Evolutionary conservation across 30 jellyfish, hydroid and myxozoan genomes (phyloP), one percentile per base, ranked within the genome.

Genomic region (Sanderia malayensis): DNA sequence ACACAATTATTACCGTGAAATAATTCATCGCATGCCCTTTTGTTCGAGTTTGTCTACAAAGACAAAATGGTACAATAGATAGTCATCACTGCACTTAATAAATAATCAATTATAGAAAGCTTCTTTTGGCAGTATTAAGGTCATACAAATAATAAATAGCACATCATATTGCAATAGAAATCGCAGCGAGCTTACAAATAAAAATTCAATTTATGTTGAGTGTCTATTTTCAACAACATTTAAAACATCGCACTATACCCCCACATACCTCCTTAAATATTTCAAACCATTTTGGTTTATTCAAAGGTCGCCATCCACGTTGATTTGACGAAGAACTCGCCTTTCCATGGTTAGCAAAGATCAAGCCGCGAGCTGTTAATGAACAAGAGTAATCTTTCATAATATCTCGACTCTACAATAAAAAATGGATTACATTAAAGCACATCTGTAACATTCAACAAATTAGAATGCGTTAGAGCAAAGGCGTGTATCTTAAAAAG

Each of bases 281-380:
- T 20, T 77, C 89, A 33, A 78, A 86, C 96, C 96, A 86, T 57
- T 86, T 86, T 0, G 96, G 94, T 26, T 79, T 86, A 31, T 79
- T 88, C 20, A 86, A 77, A 6, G 88, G 94, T 37, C 93, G 65
- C 96, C 96, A 86, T 33, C 88, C 88, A 11, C 96, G 88, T 9
- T 81, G 52, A 17, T 91, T 87, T 10, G 92, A 27, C 8, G 71
- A 25, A 1, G 96, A 86, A 20, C 46, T 65, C 47, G 88, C 46
- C 27, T 72, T 58, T 18, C 26, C 67, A 4, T 71, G n/a, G 24
- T 86, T 86, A 21, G 96, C 81, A 63, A 78, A 86, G 27, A 86
- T 73, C 18, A 86, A 79, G 45, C 96, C 96, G 45, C 96, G 93
- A 13, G 82, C 44, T 21, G 86, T 81, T 34, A 86, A 44, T 18